Base-by-base conservation (phyloP, 2,888 invertebrate genomes). In the Drosophila prolongata region DNA sequence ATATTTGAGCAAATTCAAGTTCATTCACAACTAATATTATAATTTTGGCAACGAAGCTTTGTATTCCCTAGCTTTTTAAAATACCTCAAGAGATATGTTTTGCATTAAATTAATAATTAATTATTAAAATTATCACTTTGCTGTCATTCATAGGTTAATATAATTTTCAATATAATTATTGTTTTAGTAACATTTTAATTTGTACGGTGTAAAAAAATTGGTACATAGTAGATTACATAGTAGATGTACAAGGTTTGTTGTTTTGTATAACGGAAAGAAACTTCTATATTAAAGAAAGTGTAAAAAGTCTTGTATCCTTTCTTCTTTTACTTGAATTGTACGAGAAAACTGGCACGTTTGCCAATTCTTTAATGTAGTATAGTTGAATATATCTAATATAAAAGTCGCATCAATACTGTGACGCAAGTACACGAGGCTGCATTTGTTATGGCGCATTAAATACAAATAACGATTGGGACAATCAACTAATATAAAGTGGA, bases 391-490 rank as follows among this genome's bases (percentile, higher is more conserved):
- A 14, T 14, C 30, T 34, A 11, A 40, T 40, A 56, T 34, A 10
- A 57, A 30, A 30, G 38, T 27, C 27, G 57, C 58, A 65, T 46
- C 71, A 67, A 60, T 57, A 34, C 62, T 74, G 72, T 87, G 87
- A 84, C 85, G 85, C 82, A 85, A 80, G 76, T 27, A 30, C 19
- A 37, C 66, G 59, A 53, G 56, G 74, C 54, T 79, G 82, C 87
- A 77, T 77, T 85, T 73, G 79, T 73, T 84, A 85, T 83, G 87
- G 85, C 87, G 81, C 87, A 87, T 87, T 85, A 81, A 77, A 70
- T 65, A 76, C 77, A 75, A 70, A 76, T 61, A 49, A 60, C 65
- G 57, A 73, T 84, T 73, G 73, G 66, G 56, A 78, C 74, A 71
- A 84, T 79, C 69, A 52, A 53, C 54, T 16, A 57, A 68, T 68